Percentiles rank a stretch among this genome's conserved stretches.
phyloP scores from a whole-genome alignment of 2,113 vertebrate genomes.

The Dicerorhinus sumatrensis region DNA sequence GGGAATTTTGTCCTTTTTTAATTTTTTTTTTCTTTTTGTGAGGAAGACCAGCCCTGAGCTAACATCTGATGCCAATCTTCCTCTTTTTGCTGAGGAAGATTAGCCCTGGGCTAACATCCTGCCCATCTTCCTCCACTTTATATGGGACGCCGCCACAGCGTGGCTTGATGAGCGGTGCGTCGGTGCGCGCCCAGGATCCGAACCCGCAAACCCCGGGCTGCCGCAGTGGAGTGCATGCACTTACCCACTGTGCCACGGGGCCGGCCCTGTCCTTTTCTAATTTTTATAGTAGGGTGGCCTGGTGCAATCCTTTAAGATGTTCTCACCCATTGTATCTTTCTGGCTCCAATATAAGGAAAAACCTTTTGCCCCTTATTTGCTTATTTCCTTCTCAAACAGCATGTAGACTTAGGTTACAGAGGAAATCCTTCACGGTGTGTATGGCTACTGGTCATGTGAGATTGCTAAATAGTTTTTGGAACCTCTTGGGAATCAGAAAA shows the following conservation, averaged over 20 bases:
- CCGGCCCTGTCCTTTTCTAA: not conserved
- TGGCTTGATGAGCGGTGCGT: too few relatives aligned
- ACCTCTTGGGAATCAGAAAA: slow-evolving; percentile 37
- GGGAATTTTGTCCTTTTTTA: not conserved
- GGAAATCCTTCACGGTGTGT: not conserved
- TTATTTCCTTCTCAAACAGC: not conserved
- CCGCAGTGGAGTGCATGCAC: too few relatives aligned
- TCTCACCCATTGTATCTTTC: not conserved
- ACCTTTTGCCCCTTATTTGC: not conserved
- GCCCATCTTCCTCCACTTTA: too few relatives aligned
- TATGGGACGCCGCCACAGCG: too few relatives aligned
- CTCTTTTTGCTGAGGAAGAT: too few relatives aligned
- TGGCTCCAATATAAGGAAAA: not conserved
- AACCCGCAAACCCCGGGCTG: too few relatives aligned
- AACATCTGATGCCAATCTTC: too few relatives aligned
- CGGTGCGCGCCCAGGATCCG: too few relatives aligned
- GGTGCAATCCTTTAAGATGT: not conserved
- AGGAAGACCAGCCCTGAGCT: too few relatives aligned
- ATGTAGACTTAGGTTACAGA: not conserved
- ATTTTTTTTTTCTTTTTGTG: too few relatives aligned
- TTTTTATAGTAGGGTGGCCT: not conserved
- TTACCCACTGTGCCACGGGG: too few relatives aligned
- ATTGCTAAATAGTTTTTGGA: not conserved
- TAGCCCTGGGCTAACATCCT: too few relatives aligned
- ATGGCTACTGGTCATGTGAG: not conserved